Percentiles rank a stretch among this genome's conserved stretches.
Conservation (phyloP, 2,797 vertebrate species). For the Rhadinocentrus ornatus region DNA sequence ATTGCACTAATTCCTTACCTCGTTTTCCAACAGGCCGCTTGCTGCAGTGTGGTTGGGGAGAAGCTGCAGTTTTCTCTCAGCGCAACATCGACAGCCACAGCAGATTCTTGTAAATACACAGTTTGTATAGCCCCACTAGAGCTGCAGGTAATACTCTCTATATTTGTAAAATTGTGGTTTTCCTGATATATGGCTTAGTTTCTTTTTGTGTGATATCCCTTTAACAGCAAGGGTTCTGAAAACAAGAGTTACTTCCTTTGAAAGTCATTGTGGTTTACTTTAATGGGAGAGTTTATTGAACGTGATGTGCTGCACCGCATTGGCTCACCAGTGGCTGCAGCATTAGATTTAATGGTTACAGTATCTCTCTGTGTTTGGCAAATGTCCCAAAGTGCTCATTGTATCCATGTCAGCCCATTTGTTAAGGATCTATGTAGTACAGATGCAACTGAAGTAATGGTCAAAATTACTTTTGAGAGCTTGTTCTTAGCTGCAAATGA, state of each 20-base stretch:
- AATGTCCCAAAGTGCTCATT: conserved; percentile 54
- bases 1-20: conserved; percentile 32
- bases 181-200: background rate
- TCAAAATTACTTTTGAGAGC: conserved; percentile 1
- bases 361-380: conserved; percentile 49
- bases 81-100: conserved; percentile 45
- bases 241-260: conserved; percentile 11
- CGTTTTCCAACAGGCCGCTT: conserved; percentile 80
- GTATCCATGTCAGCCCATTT: conserved; percentile 46
- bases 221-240: background rate
- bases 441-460: conserved; percentile 11
- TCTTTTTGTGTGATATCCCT: background rate
- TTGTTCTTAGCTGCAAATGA: conserved; percentile 15
- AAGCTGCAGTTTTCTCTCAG: conserved; percentile 84
- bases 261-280: conserved; percentile 32
- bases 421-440: background rate
- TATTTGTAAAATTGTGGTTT: background rate
- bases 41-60: conserved; percentile 88
- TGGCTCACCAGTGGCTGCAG: conserved; percentile 45
- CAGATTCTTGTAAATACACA: conserved; percentile 75
- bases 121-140: conserved; percentile 86
- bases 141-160: conserved; percentile 85
- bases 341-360: conserved; percentile 48
- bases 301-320: conserved; percentile 43
- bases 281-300: conserved; percentile 58